Conservation (phyloP, 2,888 invertebrate species). For the Leucophenga maculata region DNA sequence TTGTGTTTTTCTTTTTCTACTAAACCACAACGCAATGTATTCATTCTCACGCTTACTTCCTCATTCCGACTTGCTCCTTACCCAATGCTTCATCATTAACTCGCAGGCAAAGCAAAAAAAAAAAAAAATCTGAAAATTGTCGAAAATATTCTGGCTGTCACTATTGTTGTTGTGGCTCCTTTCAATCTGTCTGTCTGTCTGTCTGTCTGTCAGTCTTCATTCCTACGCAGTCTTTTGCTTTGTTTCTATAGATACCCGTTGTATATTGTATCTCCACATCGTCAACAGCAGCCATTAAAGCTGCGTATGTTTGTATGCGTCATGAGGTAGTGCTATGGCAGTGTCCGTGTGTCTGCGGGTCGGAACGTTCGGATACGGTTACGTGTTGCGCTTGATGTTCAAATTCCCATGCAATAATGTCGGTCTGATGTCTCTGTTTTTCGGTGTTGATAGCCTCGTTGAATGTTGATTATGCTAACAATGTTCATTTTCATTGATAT, state of each 20-base stretch:
- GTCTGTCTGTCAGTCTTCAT: neutral
- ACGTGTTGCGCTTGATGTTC: constrained; percentile 59
- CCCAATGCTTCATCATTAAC: too few relatives aligned
- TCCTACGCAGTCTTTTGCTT: neutral
- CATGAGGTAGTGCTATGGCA: neutral
- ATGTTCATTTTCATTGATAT: constrained; percentile 18
- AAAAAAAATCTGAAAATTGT: constrained; percentile 13
- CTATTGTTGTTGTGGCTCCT: neutral
- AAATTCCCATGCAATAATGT: constrained; percentile 50
- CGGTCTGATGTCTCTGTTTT: neutral
- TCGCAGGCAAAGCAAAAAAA: neutral
- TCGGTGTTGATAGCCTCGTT: constrained; percentile 37
- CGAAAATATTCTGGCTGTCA: neutral
- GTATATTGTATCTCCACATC: neutral
- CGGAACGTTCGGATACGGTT: constrained; percentile 25
- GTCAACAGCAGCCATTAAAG: neutral
- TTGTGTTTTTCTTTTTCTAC: constrained; percentile 33
- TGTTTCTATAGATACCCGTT: neutral
- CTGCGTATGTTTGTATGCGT: neutral
- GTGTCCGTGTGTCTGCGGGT: neutral
- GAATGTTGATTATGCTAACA: constrained; percentile 34
- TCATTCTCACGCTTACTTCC: too few relatives aligned
- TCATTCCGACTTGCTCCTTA: too few relatives aligned
- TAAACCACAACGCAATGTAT: too few relatives aligned
- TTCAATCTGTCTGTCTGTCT: neutral